phyloP scores from a whole-genome alignment of 2,888 invertebrate species.

The Thera obeliscata region DNA sequence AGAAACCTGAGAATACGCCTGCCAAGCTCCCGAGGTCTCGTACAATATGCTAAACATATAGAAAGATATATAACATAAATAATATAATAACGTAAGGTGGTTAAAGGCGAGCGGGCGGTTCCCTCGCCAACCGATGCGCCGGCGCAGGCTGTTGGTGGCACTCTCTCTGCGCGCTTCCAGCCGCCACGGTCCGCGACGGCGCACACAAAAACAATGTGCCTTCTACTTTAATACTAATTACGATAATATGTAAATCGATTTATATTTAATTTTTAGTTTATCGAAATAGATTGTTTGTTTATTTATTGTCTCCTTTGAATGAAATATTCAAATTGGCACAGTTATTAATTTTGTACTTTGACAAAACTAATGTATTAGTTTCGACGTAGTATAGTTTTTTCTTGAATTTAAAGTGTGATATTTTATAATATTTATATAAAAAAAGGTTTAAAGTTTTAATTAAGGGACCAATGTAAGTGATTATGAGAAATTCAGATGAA shows the following conservation, averaged over 20 bases:
- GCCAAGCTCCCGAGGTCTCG: slow-evolving; percentile 70
- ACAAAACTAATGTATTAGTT: slow-evolving; percentile 81
- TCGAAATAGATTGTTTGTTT: slow-evolving; percentile 81
- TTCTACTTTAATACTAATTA: slow-evolving; percentile 70
- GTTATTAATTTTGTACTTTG: slow-evolving; percentile 82
- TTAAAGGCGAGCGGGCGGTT: slow-evolving; percentile 35
- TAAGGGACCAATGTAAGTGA: slow-evolving; percentile 84
- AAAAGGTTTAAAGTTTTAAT: slow-evolving; percentile 81
- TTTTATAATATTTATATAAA: slow-evolving; percentile 84
- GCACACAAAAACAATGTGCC: slow-evolving; percentile 70
- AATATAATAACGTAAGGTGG: slow-evolving; percentile 30
- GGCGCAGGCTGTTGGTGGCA: slow-evolving; percentile 47
- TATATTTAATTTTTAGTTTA: slow-evolving; percentile 83
- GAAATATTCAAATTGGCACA: slow-evolving; percentile 80
- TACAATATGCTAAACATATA: slow-evolving; percentile 61
- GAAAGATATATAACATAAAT: slow-evolving; percentile 54
- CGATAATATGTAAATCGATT: slow-evolving; percentile 70
- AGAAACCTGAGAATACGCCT: slow-evolving; percentile 62
- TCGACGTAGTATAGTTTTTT: slow-evolving; percentile 76
- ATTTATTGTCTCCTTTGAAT: slow-evolving; percentile 83
- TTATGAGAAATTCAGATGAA: slow-evolving; percentile 82
- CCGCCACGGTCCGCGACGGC: slow-evolving; percentile 50
- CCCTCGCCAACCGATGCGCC: slow-evolving; percentile 40
- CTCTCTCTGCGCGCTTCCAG: slow-evolving; percentile 66
- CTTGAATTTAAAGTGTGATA: slow-evolving; percentile 84